phyloP scores from a whole-genome alignment of 2,797 vertebrate species.

The Notamacropus eugenii region DNA sequence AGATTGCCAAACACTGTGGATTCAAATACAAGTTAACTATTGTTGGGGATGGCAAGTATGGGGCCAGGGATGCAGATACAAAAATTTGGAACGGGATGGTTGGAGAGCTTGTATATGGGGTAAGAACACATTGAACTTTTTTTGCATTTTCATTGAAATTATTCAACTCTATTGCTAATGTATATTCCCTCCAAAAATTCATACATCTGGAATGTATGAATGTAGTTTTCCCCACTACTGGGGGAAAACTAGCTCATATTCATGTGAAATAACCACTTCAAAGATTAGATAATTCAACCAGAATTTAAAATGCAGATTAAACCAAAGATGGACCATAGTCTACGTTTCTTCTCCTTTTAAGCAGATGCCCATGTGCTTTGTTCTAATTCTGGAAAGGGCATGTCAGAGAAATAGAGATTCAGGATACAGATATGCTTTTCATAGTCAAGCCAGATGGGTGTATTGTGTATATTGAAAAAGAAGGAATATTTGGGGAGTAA shows the following conservation, averaged over 20 bases:
- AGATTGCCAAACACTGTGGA: conserved; percentile 98
- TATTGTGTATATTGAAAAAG: conserved; percentile 40
- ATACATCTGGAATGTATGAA: background rate
- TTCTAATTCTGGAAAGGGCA: conserved; percentile 1
- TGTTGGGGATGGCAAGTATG: conserved; percentile 97
- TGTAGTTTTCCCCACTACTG: background rate
- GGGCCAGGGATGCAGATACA: conserved; percentile 97
- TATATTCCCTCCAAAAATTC: conserved; percentile 17
- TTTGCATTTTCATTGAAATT: conserved; percentile 37
- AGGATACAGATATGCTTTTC: background rate
- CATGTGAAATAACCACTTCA: conserved; percentile 16
- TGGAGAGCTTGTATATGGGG: conserved; percentile 98
- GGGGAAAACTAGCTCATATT: conserved; percentile 25
- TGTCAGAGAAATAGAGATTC: conserved; percentile 16
- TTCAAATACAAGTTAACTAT: conserved; percentile 99
- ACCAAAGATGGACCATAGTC: background rate
- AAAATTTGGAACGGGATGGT: conserved; percentile 99
- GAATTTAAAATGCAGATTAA: conserved; percentile 37
- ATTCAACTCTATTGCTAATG: conserved; percentile 39
- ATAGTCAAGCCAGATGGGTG: background rate
- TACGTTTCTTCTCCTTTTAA: conserved; percentile 34
- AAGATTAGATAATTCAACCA: conserved; percentile 32
- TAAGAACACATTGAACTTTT: conserved; percentile 84
- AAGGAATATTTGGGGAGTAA: conserved; percentile 30
- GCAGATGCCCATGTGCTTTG: background rate